Conservation (phyloP, 2,888 invertebrate species). For the Mesorhabditis sp. region DNA sequence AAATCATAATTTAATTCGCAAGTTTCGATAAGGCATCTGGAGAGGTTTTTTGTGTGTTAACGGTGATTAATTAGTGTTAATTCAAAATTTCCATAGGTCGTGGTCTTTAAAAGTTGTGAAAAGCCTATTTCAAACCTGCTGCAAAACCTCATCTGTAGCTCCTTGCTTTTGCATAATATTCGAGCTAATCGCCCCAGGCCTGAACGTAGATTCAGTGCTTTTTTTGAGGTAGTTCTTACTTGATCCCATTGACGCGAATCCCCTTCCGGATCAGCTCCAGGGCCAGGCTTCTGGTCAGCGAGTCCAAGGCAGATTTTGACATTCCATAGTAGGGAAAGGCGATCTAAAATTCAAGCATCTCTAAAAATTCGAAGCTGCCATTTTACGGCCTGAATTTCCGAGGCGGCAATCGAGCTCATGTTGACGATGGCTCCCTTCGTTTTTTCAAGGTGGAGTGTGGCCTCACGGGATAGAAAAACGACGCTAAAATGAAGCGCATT, state of each 20-base stretch:
- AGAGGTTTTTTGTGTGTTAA: too few species aligned
- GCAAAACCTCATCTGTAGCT: neutral
- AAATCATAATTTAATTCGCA: too few species aligned
- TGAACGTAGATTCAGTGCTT: neutral
- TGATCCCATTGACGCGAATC: slow-evolving; percentile 6
- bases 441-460: neutral
- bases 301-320: neutral
- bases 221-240: neutral
- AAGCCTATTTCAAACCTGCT: too few species aligned
- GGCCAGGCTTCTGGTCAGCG: neutral
- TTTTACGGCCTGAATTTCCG: neutral
- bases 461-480: neutral
- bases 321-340: neutral
- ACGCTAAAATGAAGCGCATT: neutral
- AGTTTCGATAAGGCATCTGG: too few species aligned
- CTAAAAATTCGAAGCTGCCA: neutral
- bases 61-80: too few species aligned
- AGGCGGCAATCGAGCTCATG: neutral
- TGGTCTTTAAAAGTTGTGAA: too few species aligned
- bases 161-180: neutral
- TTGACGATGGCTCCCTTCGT: neutral
- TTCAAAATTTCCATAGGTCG: too few species aligned
- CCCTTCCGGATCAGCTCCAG: slow-evolving; percentile 1
- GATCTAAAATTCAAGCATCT: neutral
- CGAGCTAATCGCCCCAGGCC: neutral